Evolutionary conservation across 2,888 invertebrate species (phyloP).

Genomic region (Achlya flavicornis): DNA sequence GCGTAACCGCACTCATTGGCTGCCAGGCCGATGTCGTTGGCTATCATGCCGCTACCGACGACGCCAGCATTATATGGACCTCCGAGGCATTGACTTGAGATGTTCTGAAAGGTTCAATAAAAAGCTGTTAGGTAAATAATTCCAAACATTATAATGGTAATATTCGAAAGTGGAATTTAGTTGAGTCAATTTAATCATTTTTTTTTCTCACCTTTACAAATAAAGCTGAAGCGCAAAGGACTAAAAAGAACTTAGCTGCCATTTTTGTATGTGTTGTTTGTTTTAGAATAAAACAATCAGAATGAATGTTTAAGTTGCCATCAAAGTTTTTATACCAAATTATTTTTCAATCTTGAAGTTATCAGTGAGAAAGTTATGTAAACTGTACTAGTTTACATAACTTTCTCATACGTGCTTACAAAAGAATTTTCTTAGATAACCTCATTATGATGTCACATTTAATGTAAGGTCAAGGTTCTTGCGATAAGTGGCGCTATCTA

Average conservation of each 20-base stretch:
- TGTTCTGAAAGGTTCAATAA: neutral
- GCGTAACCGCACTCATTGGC: neutral
- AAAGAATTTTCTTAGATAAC: neutral
- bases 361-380: neutral
- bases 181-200: too few relatives aligned
- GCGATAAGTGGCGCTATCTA: neutral
- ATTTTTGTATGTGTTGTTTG: slow-evolving; percentile 14
- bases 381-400: too few relatives aligned
- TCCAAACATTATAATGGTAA: too few relatives aligned
- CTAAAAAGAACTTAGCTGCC: slow-evolving; percentile 20
- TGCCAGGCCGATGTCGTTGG: slow-evolving; percentile 9
- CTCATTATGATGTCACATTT: neutral
- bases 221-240: slow-evolving; percentile 26
- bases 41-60: slow-evolving; percentile 17
- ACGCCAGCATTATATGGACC: slow-evolving; percentile 19
- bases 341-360: neutral
- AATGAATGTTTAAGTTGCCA: neutral
- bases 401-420: neutral
- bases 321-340: neutral
- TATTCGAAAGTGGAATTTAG: too few relatives aligned
- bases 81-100: slow-evolving; percentile 34
- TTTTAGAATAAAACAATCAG: neutral
- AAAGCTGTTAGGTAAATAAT: too few relatives aligned
- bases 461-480: neutral
- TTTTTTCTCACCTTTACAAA: slow-evolving; percentile 9